Evolutionary conservation across 2,113 vertebrate genomes (phyloP), one percentile per base, ranked within the genome.

Genomic region (Origma solitaria): DNA sequence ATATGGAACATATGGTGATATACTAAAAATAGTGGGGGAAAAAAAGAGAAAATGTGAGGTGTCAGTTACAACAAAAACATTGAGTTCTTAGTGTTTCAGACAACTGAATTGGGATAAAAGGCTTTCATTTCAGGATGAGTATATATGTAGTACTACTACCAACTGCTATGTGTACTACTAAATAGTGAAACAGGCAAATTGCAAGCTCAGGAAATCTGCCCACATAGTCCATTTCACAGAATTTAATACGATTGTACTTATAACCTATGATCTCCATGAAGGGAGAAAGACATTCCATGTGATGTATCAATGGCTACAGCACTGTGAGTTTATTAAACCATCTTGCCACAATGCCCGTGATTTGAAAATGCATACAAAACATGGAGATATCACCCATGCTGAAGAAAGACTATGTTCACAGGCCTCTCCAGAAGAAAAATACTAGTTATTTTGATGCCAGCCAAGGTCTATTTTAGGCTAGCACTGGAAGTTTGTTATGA

Each of bases 1-100:
- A 77, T 81, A 86, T 7, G 28, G 50, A 77, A 68, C 45, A 78
- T 49, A 70, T 13, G 45, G 77, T 62, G 14, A 81, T 66, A 78
- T 15, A 49, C 6, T 57, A 22, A 77, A 83, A 62, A 72, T 40
- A 1, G 1, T 16, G 7, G 0, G 9, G 23, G 10, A 2, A 15
- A n/a, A 51, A 78, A 76, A 8, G 2, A 31, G 7, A n/a, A 69
- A 37, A 81, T 23, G 15, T 38, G 53, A 90, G 4, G 45, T 68
- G 27, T 37, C 42, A 28, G 24, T 53, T 72, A 69, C 69, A 49
- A 77, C 0, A 0, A 57, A 89, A 89, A 37, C 10, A 33, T 4
- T 44, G 53, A 72, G 35, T 64, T 88, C 47, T 25, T 31, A 23
- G 12, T 50, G 31, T 83, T 69, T 81, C 50, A 77, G 81, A 86